phyloP scores from a whole-genome alignment of 2,797 vertebrate species.

The Pelobates cultripes region DNA sequence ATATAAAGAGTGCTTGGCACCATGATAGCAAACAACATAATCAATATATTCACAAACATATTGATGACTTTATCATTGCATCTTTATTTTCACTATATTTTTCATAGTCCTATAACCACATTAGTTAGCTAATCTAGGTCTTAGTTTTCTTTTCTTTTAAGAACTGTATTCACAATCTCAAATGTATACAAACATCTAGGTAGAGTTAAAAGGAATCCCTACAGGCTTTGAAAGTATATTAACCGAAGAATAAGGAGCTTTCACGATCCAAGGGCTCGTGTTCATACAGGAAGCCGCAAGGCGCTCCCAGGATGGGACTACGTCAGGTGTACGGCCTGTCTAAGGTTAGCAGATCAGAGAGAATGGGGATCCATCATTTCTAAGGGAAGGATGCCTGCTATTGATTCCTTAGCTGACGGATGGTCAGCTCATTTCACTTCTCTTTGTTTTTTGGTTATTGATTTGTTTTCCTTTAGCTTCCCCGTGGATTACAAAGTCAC shows the following conservation, averaged over 20 bases:
- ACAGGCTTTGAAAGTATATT: not conserved
- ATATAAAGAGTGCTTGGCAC: no score
- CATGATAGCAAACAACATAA: no score
- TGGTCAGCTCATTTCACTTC: conserved; percentile 29
- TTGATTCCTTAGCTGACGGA: conserved; percentile 33
- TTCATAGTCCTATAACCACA: no score
- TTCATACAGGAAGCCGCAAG: not conserved
- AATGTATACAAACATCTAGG: not conserved
- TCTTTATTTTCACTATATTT: no score
- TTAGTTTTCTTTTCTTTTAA: not conserved
- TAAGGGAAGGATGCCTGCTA: conserved; percentile 15
- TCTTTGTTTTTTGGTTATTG: conserved; percentile 51
- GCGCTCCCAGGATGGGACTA: not conserved
- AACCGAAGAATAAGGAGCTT: not conserved
- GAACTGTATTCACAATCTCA: not conserved
- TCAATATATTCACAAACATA: no score
- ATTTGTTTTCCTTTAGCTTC: conserved; percentile 29
- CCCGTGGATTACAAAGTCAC: conserved; percentile 45
- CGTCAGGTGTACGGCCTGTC: not conserved
- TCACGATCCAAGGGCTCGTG: not conserved
- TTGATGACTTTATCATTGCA: no score
- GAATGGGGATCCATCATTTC: conserved; percentile 25
- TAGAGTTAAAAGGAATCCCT: not conserved
- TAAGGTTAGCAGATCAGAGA: conserved; percentile 18
- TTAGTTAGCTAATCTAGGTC: not conserved